Evolutionary conservation across 1,140 invertebrate genomes (phyloP), one percentile per base, ranked within the genome.

Genomic region (Cepaea nemoralis): DNA sequence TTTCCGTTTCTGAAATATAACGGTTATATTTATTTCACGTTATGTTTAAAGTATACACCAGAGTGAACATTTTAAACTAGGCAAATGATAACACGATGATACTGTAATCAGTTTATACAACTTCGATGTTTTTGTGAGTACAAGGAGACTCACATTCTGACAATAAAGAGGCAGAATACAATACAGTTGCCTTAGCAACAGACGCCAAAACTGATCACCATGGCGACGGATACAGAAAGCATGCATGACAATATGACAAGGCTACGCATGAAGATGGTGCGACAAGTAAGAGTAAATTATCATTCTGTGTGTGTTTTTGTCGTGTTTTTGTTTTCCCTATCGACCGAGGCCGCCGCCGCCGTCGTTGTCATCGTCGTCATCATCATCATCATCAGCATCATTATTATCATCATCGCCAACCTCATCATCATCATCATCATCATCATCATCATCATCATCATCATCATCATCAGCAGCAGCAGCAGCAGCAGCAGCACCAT

Each of bases 191-290:
- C 42, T 6, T 27, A 45, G 71, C 2, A 42, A 74, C 39, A 33
- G 37, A 27, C 40, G 6, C 12, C 24, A 27, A 24, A 27, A 42
- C 3, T 19, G 79, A 24, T 55, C 78, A 87, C 85, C 80, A 88
- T 87, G 86, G 86, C 85, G 81, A 86, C 88, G 14, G 87, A 88
- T 71, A 87, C 85, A 33, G 87, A 88, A 66, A 88, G 87, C 79
- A 87, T 89, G 50, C 85, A 88, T 31, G 85, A 88, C 70, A 84
- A 86, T 39, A 86, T 89, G 87, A 87, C 86, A 24, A 70, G 86
- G 45, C 77, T 89, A 6, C 84, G 87, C 50, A 88, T 89, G 88
- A 86, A 85, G 75, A 86, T 89, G 85, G 85, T 89, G 12, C 87
- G 88, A 83, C 88, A 89, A 85, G 88, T 89, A n/a, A 83, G 84